phyloP scores from a whole-genome alignment of 2,888 invertebrate species.

The Thyatira batis region DNA sequence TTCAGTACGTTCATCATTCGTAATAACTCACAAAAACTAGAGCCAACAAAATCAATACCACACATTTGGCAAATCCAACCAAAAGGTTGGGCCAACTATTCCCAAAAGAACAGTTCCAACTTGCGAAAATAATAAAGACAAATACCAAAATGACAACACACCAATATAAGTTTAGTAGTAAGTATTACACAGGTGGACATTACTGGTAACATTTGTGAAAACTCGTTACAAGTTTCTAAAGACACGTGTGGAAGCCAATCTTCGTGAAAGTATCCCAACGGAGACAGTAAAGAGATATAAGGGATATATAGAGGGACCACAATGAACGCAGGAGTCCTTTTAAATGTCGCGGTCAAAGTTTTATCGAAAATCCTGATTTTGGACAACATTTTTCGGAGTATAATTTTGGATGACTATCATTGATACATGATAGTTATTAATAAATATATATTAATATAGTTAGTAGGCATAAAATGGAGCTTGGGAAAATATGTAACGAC shows the following conservation, averaged over 20 bases:
- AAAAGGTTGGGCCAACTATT: no score
- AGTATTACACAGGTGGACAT: not conserved
- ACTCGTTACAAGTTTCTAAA: conserved; percentile 4
- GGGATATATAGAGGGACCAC: not conserved
- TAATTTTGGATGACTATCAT: no score
- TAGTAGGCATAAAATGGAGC: no score
- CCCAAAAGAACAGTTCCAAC: not conserved
- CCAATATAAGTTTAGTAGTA: not conserved
- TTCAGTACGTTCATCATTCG: no score
- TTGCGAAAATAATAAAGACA: not conserved
- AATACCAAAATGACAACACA: not conserved
- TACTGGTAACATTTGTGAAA: not conserved
- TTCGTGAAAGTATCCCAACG: not conserved
- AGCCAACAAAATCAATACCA: not conserved
- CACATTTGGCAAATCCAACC: not conserved
- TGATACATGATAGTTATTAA: no score
- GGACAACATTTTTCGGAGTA: no score
- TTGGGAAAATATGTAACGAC: no score
- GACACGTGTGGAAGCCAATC: not conserved
- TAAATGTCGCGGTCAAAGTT: no score
- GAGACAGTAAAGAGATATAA: not conserved
- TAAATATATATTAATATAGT: no score
- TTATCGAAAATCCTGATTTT: no score
- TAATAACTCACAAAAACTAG: no score
- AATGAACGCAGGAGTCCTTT: not conserved